These are phyloP conservation scores for Cynocephalus volans DNA, from an alignment of 2,113 vertebrate genomes.

Conservation along the genomic window DNA sequence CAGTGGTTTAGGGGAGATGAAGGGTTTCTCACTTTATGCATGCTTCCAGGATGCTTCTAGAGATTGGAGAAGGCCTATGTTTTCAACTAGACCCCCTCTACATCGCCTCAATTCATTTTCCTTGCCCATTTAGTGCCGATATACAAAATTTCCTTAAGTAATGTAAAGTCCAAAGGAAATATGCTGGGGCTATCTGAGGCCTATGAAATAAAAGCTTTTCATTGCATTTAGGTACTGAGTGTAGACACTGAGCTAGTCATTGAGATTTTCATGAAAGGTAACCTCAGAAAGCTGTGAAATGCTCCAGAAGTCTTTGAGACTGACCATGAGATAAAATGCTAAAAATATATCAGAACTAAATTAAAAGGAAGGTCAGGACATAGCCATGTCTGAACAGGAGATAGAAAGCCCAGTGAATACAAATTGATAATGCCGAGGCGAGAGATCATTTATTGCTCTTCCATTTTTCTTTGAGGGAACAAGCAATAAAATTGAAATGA, in stretches of 20 bases:
- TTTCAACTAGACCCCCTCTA: neutral
- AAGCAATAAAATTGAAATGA: slow-evolving; percentile 82
- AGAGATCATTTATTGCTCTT: slow-evolving; percentile 71
- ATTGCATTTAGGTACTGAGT: neutral
- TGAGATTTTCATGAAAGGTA: neutral
- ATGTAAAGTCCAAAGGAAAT: neutral
- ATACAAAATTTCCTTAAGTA: neutral
- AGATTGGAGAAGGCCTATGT: neutral
- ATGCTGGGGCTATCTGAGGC: neutral
- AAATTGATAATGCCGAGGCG: slow-evolving; percentile 67
- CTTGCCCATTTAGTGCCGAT: neutral
- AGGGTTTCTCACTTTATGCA: neutral
- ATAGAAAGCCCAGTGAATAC: slow-evolving; percentile 60
- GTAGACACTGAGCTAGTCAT: neutral
- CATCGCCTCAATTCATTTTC: neutral
- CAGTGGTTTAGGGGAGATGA: neutral
- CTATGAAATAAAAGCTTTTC: neutral
- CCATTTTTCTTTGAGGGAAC: slow-evolving; percentile 77
- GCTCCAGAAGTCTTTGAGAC: slow-evolving; percentile 62
- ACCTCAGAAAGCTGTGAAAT: slow-evolving; percentile 31
- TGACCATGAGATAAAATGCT: slow-evolving; percentile 56
- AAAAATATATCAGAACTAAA: slow-evolving; percentile 72
- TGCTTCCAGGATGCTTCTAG: neutral
- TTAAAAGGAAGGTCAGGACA: slow-evolving; percentile 76
- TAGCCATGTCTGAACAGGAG: slow-evolving; percentile 61